Evolutionary conservation across 1,140 invertebrate genomes (phyloP).

Genomic region (Phortica variegata): DNA sequence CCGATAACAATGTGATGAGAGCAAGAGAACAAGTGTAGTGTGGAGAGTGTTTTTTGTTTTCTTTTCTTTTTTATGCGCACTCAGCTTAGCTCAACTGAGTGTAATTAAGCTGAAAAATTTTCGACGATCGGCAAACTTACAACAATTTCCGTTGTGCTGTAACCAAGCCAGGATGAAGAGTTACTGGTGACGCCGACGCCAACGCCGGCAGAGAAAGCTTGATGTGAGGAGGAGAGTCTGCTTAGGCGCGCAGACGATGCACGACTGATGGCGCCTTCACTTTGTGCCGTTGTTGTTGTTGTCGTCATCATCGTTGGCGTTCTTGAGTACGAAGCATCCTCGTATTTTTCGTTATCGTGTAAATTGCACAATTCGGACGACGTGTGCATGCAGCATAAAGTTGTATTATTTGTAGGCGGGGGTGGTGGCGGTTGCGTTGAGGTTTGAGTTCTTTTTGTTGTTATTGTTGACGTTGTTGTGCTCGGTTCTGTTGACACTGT

Average conservation of each 20-base stretch:
- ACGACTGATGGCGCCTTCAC: slow-evolving; percentile 1
- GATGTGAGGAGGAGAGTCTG: slow-evolving; percentile 1
- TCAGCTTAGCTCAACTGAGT: too few relatives aligned
- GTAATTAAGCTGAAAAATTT: too few relatives aligned
- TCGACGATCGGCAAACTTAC: slow-evolving; percentile 32
- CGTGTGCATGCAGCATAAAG: too few relatives aligned
- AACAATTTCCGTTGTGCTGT: slow-evolving; percentile 14
- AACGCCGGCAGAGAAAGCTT: too few relatives aligned
- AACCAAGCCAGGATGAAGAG: slow-evolving; percentile 36
- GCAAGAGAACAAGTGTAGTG: too few relatives aligned
- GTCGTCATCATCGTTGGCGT: too few relatives aligned
- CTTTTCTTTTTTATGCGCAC: too few relatives aligned
- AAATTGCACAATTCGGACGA: too few relatives aligned
- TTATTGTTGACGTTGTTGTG: slow-evolving; percentile 10
- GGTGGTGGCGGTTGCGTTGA: neutral
- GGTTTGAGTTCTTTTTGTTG: neutral
- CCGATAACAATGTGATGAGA: too few relatives aligned
- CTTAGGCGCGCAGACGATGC: slow-evolving; percentile 4
- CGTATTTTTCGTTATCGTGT: neutral
- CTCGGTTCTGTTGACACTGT: slow-evolving; percentile 13
- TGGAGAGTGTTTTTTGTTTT: too few relatives aligned
- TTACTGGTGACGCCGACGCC: slow-evolving; percentile 25
- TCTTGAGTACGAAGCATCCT: too few relatives aligned
- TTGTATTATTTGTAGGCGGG: neutral
- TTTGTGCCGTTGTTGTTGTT: neutral